These are phyloP conservation scores for Hydropsyche tenuis DNA, from an alignment of 1,140 invertebrate species.

Conservation along the genomic window DNA sequence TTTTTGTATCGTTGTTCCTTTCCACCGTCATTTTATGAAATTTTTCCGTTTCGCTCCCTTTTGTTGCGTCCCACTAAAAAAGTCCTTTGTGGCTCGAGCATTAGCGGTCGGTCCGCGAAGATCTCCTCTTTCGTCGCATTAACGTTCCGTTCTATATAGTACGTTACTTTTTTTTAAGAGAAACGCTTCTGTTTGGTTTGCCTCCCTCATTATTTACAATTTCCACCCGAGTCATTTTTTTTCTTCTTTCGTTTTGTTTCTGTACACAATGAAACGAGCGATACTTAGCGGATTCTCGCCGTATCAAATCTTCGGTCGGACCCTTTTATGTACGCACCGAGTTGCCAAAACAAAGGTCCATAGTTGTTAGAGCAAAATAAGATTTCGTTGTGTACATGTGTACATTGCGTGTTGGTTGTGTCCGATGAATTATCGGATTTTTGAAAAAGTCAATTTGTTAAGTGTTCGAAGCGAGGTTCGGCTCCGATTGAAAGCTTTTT, in stretches of 20 bases:
- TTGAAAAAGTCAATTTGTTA: conserved; percentile 17
- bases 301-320: conserved; percentile 21
- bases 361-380: conserved; percentile 11
- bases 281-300: conserved; percentile 33
- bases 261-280: conserved; percentile 23
- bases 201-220: conserved; percentile 27
- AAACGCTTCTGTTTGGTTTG: conserved; percentile 16
- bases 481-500: conserved; percentile 23
- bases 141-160: conserved; percentile 12
- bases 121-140: conserved; percentile 19
- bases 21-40: conserved; percentile 2
- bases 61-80: background rate
- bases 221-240: conserved; percentile 1
- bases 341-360: conserved; percentile 30
- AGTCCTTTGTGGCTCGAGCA: background rate
- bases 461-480: background rate
- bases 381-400: background rate
- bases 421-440: conserved; percentile 9
- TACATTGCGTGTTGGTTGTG: background rate
- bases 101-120: conserved; percentile 13
- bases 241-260: conserved; percentile 15
- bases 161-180: conserved; percentile 14
- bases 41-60: conserved; percentile 2
- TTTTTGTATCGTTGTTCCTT: conserved; percentile 23
- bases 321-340: conserved; percentile 32